Conservation (phyloP, 2,113 vertebrate genomes). For the Datnioides undecimradiatus region DNA sequence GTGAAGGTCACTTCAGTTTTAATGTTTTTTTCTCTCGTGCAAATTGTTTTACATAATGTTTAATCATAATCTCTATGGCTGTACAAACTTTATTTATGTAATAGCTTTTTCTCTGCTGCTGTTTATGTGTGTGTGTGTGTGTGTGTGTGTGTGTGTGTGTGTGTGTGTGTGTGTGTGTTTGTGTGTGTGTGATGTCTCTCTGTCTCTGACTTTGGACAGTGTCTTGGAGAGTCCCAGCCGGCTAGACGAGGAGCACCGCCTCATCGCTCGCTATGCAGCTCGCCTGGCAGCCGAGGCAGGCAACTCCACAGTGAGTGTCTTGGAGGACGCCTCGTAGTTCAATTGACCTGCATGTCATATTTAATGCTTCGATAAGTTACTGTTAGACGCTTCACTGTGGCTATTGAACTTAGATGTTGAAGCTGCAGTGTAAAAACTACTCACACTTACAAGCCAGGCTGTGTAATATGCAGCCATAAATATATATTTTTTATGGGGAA, state of each 20-base stretch:
- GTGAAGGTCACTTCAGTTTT: slow-evolving; percentile 41
- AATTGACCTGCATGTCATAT: slow-evolving; percentile 39
- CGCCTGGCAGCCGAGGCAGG: slow-evolving; percentile 94
- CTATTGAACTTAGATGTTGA: neutral
- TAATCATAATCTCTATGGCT: slow-evolving; percentile 23
- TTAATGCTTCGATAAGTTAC: slow-evolving; percentile 25
- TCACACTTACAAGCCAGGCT: neutral
- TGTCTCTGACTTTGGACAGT: slow-evolving; percentile 78
- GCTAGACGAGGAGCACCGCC: slow-evolving; percentile 94
- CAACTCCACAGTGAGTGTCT: slow-evolving; percentile 87
- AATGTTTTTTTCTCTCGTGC: slow-evolving; percentile 19
- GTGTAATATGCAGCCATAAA: neutral
- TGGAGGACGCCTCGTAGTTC: neutral
- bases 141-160: slow-evolving; percentile 28
- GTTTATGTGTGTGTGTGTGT: neutral
- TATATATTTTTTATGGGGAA: neutral
- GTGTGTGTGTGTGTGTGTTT: neutral
- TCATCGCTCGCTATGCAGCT: slow-evolving; percentile 95
- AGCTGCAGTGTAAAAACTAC: neutral
- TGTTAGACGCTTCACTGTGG: neutral
- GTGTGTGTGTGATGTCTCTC: slow-evolving; percentile 40
- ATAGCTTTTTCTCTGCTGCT: slow-evolving; percentile 25
- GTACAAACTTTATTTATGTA: slow-evolving; percentile 30
- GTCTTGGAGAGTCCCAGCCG: slow-evolving; percentile 93
- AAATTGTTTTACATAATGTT: slow-evolving; percentile 23